These are phyloP conservation scores for Trichonephila inaurata DNA, from an alignment of 1,140 invertebrate species.

Conservation along the genomic window DNA sequence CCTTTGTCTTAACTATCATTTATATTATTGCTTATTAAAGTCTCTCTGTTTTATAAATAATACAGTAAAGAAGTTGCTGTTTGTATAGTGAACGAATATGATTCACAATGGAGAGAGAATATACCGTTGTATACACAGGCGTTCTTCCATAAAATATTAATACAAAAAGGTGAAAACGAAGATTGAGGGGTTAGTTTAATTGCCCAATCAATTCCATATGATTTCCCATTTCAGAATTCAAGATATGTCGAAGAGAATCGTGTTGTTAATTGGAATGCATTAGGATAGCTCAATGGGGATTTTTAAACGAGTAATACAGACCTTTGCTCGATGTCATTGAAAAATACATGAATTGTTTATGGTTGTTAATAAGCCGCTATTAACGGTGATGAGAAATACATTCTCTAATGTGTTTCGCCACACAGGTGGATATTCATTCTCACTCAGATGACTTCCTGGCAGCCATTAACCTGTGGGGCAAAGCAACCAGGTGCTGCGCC, in stretches of 20 bases:
- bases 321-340: background rate
- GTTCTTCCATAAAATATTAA: background rate
- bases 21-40: too few species aligned
- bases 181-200: background rate
- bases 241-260: background rate
- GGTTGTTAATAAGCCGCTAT: conserved; percentile 3
- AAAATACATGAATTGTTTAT: background rate
- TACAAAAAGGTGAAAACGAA: background rate
- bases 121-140: too few species aligned
- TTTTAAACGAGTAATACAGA: background rate
- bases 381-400: conserved; percentile 34
- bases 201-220: background rate
- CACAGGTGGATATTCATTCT: conserved; percentile 34
- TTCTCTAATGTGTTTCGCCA: conserved; percentile 25
- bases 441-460: background rate
- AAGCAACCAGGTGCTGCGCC: conserved; percentile 31
- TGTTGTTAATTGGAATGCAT: too few species aligned
- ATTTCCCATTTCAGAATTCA: background rate
- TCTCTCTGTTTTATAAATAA: too few species aligned
- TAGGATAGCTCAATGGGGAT: background rate
- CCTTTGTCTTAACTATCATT: too few species aligned
- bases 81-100: too few species aligned
- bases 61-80: too few species aligned
- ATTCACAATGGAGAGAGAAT: too few species aligned
- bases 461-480: conserved; percentile 17